Evolutionary conservation across 2,113 vertebrate species (phyloP).

Genomic region (Pica pica): DNA sequence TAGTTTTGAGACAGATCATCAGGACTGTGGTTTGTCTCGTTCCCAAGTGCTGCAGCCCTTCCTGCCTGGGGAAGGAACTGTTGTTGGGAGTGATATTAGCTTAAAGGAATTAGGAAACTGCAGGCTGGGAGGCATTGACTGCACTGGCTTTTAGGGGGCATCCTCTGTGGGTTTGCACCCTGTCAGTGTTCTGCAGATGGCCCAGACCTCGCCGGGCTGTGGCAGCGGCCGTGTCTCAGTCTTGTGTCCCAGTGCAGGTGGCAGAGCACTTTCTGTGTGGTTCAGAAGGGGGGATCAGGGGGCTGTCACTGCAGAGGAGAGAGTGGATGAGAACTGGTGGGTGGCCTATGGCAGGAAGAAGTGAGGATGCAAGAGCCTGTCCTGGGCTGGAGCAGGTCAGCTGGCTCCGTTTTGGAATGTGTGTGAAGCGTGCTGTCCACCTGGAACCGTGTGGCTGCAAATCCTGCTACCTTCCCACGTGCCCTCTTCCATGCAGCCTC

Average conservation of each 20-base stretch:
- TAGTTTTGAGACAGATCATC: not conserved
- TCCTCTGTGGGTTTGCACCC: not conserved
- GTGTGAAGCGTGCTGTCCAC: accelerated
- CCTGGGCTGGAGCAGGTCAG: not conserved
- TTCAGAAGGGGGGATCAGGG: not conserved
- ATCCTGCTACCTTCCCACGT: not conserved
- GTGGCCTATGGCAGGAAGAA: not conserved
- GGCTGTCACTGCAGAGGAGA: not conserved
- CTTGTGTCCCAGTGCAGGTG: not conserved
- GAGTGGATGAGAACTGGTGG: not conserved
- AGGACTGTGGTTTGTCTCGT: not conserved
- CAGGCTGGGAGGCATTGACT: not conserved
- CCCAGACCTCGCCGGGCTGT: not conserved
- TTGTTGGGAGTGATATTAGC: not conserved
- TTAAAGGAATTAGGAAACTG: not conserved
- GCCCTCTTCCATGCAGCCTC: not conserved
- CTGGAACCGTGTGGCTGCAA: not conserved
- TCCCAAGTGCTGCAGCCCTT: not conserved
- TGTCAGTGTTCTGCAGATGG: not conserved
- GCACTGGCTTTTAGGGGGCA: not conserved
- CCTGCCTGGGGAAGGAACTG: not conserved
- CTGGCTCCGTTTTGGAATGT: not conserved
- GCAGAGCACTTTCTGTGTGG: not conserved
- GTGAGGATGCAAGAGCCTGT: not conserved
- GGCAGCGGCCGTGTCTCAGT: accelerated